Conservation (phyloP, 2,797 vertebrate genomes). For the Menidia menidia region DNA sequence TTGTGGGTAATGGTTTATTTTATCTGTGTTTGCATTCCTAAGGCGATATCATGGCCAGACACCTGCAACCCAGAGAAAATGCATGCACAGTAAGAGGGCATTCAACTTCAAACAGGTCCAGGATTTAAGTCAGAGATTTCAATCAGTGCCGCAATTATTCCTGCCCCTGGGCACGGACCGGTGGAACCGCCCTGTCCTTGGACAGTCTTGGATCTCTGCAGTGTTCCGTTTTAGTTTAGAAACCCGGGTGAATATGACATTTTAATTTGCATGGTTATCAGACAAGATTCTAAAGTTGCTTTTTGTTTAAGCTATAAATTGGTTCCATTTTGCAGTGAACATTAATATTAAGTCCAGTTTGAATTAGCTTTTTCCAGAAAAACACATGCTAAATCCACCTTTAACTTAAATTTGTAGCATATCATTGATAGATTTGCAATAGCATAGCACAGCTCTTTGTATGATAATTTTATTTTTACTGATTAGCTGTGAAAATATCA, state of each 20-base stretch:
- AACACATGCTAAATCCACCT: background rate
- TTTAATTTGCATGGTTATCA: constrained; percentile 7
- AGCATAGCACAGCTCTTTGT: background rate
- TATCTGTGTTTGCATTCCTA: constrained; percentile 67
- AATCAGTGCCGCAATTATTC: constrained; percentile 71
- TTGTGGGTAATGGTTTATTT: constrained; percentile 74
- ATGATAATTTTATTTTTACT: too few species aligned
- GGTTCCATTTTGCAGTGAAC: background rate
- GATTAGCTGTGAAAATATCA: too few species aligned
- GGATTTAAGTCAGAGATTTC: constrained; percentile 76
- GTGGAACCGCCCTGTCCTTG: constrained; percentile 49
- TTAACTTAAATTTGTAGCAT: background rate
- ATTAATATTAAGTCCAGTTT: background rate
- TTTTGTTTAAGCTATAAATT: background rate
- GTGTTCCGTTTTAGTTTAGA: constrained; percentile 39
- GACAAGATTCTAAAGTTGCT: background rate
- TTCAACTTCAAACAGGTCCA: constrained; percentile 66
- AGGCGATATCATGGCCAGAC: constrained; percentile 72
- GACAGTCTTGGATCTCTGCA: constrained; percentile 44
- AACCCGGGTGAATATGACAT: constrained; percentile 28
- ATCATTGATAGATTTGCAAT: background rate
- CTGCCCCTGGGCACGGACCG: constrained; percentile 61
- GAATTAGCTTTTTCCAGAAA: background rate
- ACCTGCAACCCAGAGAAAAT: constrained; percentile 76
- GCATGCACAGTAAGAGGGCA: constrained; percentile 60